phyloP scores from a whole-genome alignment of 2,888 invertebrate species.

The Apotomis betuletana region DNA sequence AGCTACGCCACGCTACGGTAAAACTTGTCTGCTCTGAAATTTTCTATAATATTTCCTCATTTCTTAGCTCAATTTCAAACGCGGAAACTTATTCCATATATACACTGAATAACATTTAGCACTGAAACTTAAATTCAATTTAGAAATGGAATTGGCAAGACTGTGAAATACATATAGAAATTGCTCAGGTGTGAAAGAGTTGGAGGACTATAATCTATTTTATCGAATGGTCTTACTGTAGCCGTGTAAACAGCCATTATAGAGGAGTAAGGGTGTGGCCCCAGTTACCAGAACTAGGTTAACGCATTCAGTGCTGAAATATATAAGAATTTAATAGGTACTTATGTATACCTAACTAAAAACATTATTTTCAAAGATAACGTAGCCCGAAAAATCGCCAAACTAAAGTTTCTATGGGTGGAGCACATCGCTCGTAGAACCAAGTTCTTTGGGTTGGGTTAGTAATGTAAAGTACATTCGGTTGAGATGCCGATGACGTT shows the following conservation, averaged over 20 bases:
- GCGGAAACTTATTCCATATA: neutral
- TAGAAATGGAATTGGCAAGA: slow-evolving; percentile 35
- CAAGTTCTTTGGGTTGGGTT: no score
- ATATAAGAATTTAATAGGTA: no score
- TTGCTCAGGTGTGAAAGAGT: slow-evolving; percentile 47
- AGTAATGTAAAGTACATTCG: no score
- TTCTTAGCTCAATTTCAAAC: neutral
- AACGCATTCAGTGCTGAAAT: neutral
- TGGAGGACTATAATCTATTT: slow-evolving; percentile 58
- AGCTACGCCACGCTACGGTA: no score
- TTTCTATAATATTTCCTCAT: no score
- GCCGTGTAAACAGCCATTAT: slow-evolving; percentile 66
- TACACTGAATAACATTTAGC: neutral
- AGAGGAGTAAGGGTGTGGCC: slow-evolving; percentile 43
- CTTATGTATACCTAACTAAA: no score
- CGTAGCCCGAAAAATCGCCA: no score
- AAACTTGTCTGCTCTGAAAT: no score
- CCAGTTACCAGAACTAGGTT: slow-evolving; percentile 37
- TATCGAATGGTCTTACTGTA: slow-evolving; percentile 56
- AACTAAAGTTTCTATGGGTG: no score
- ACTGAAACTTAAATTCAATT: slow-evolving; percentile 19
- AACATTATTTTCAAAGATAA: no score
- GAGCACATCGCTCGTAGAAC: no score
- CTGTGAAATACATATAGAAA: slow-evolving; percentile 36
- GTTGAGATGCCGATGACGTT: no score